Base-by-base conservation (phyloP, 2,113 vertebrate genomes). In the Pagrus major region DNA sequence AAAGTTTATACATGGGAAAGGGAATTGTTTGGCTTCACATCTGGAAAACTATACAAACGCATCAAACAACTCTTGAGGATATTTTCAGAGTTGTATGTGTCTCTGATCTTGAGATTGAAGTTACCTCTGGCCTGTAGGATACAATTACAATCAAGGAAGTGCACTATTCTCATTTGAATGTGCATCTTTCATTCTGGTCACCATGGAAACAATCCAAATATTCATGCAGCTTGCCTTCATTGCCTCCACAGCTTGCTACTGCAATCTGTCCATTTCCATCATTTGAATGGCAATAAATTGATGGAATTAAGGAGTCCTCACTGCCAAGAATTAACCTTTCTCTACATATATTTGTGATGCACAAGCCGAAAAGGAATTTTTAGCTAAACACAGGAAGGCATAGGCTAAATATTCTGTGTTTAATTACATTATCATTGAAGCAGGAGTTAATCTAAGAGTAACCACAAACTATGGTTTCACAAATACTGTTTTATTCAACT, bases 251-350 rank as follows among this genome's bases (percentile, higher is more conserved):
- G 86, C 88, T 84, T 77, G 69, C 85, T 71, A 12, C 74, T 75
- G 79, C 80, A 71, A 41, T 82, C 79, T 80, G 76, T 86, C 60
- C 64, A 81, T 86, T 77, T 86, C 78, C 87, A 83, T 93, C 75
- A 80, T 81, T 85, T 87, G n/a, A 82, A 20, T 54, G 49, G 66
- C 15, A 9, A 64, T 63, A 88, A 66, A 76, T 16, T 73, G 77
- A 86, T 87, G 64, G 72, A 85, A 75, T 39, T 86, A 71, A 89
- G 88, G 85, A 90, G 77, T 85, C 84, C 79, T 88, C 80, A 77
- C 84, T 85, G 69, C 58, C 1, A 52, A 78, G 27, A 75, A 56
- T 0, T 41, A 33, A 11, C 37, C 33, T 29, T 29, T n/a, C 12
- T 18, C 25, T 39, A 27, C 42, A 7, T 60, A n/a, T 55, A 20